Evolutionary conservation across 2,888 invertebrate species (phyloP), one percentile per base, ranked within the genome.

Genomic region (Macrophya alboannulata): DNA sequence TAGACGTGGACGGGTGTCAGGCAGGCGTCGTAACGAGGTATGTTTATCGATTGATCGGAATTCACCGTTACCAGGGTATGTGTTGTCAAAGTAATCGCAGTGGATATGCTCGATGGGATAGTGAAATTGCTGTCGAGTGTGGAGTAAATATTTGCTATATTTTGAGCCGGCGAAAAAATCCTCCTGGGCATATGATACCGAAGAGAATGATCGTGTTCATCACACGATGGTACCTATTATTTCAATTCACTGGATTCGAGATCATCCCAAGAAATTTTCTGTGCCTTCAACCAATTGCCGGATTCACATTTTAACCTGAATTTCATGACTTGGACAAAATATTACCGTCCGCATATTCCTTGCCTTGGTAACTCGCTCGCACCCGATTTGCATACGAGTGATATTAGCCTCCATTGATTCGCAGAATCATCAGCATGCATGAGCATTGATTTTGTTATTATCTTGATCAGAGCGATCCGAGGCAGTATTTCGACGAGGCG

Each of bases 401-500:
- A 62, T 81, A 81, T 81, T 81, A 81, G 62, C 81, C 59, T 51
- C 81, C 62, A 81, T 81, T 62, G 81, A 62, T 81, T 81, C 62
- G 43, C 81, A 43, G 59, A 43, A 81, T 62, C 31, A 81, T 81
- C 81, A 62, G n/a, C 62, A 81, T 81, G 81, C 81, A 81, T 81
- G 62, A 59, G 62, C 81, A 59, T 62, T 81, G 81, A 81, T 81
- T 81, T 81, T 25, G 81, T 81, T 81, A 81, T 81, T 81, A 81
- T 81, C 81, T 81, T 62, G 81, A 81, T 62, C 59, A n/a, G 21
- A 81, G 25, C 59, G 40, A 40, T 40, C 21, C 21, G 40, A 43
- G 59, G 8, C 43, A 31, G 43, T 4, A 62, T 62, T 77, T 77
- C 55, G 9, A 77, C 37, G 15, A 9, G 9, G 51, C 55, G n/a